These are phyloP conservation scores for Lochmaea capreae DNA, from an alignment of 2,888 invertebrate genomes.

Conservation along the genomic window DNA sequence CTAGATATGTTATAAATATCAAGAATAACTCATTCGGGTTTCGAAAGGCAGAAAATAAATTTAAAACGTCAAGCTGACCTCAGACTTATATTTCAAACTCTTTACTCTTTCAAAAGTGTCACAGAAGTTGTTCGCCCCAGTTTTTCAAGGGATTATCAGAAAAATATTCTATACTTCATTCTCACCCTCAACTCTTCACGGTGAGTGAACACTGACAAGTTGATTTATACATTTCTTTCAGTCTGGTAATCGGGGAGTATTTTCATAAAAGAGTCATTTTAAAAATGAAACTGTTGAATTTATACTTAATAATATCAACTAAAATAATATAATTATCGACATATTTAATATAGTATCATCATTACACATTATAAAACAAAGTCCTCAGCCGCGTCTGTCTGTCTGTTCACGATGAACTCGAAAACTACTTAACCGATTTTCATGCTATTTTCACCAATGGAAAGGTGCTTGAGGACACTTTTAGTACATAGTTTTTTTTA, in stretches of 20 bases:
- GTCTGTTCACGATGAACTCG: too few species aligned
- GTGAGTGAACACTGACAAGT: constrained; percentile 10
- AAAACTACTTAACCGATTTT: too few species aligned
- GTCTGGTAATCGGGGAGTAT: neutral
- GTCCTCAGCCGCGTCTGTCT: too few species aligned
- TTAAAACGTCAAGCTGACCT: constrained; percentile 2
- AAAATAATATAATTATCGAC: too few species aligned
- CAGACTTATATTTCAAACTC: constrained; percentile 8
- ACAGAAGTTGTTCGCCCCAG: constrained; percentile 8
- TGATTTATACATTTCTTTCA: constrained; percentile 12
- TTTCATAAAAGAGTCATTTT: constrained; percentile 5
- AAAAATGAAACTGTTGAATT: neutral
- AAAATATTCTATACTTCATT: constrained; percentile 13
- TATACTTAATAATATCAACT: too few species aligned
- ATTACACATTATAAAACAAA: too few species aligned
- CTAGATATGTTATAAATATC: constrained; percentile 7
- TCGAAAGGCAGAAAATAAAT: constrained; percentile 6
- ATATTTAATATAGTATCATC: too few species aligned
- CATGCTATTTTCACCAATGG: too few species aligned
- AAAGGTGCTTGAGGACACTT: too few species aligned
- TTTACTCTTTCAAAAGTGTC: constrained; percentile 17
- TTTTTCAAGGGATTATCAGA: constrained; percentile 14
- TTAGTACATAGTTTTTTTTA: too few species aligned
- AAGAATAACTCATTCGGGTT: constrained; percentile 5
- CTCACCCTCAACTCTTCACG: constrained; percentile 9